phyloP scores from a whole-genome alignment of 2,888 invertebrate genomes.

The Parnassius glacialis region DNA sequence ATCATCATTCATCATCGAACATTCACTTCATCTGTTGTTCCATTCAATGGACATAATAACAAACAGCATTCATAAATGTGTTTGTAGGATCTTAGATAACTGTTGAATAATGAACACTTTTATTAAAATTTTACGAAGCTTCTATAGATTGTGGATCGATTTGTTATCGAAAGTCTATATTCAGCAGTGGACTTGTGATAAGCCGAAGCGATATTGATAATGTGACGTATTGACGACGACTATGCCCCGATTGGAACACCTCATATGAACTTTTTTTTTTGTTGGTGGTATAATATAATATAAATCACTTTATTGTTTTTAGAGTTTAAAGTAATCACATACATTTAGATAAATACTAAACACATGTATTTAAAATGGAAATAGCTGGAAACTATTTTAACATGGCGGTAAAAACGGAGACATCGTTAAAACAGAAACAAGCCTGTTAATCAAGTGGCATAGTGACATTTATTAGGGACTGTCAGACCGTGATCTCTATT shows the following conservation, averaged over 20 bases:
- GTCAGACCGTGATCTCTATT: conserved; percentile 33
- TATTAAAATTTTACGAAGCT: too few species aligned
- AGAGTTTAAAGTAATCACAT: conserved; percentile 9
- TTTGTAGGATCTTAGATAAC: too few species aligned
- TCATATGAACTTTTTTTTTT: too few species aligned
- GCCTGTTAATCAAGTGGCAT: conserved; percentile 50
- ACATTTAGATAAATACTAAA: conserved; percentile 4
- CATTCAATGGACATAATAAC: conserved; percentile 5
- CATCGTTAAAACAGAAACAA: conserved; percentile 37
- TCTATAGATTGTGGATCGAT: too few species aligned
- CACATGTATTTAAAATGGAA: conserved; percentile 19
- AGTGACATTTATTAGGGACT: conserved; percentile 54
- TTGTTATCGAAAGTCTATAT: too few species aligned
- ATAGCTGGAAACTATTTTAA: conserved; percentile 29
- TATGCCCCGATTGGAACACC: too few species aligned
- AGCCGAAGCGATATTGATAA: too few species aligned
- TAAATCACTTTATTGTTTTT: too few species aligned
- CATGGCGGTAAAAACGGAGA: conserved; percentile 28
- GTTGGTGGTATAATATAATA: too few species aligned
- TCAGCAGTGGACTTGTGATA: too few species aligned
- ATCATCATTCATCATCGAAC: conserved; percentile 23
- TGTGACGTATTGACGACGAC: too few species aligned
- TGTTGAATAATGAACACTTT: too few species aligned
- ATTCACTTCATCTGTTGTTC: conserved; percentile 20
- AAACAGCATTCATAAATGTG: conserved; percentile 1